Evolutionary conservation across 2,797 vertebrate species (phyloP), one percentile per base, ranked within the genome.

Genomic region (Anguilla marmorata): DNA sequence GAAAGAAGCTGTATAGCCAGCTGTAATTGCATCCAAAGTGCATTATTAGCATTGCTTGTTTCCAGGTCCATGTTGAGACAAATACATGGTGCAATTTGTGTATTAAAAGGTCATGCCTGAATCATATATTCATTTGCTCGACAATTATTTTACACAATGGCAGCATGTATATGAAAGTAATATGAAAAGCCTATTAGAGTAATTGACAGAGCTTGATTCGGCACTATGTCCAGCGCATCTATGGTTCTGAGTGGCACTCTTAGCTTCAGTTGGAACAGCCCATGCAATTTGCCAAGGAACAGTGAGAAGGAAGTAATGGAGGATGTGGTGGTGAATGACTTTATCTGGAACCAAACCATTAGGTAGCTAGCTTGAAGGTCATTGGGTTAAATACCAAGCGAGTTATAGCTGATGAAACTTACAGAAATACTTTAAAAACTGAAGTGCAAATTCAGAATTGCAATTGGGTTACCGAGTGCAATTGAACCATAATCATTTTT

Each of bases 21-120:
- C 89, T 83, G 58, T 89, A 86, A 90, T 90, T 74, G 74, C 82
- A 56, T 89, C 86, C 60, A 89, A 85, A 91, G 86, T 87, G 87
- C 72, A 85, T 90, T 89, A 90, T 88, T 84, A 82, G 63, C 87
- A 79, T 37, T 41, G 58, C 86, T 86, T 41, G 85, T 82, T 80
- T 72, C 85, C 86, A 89, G 88, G 86, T 86, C 54, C 50, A 16
- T n/a, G n/a, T 50, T 90, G 90, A 56, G 74, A 85, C 66, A 88
- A 86, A 90, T 74, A 85, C 82, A 85, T 88, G 84, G 83, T 21
- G 60, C 74, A 66, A 54, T 89, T 84, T 87, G 27, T 83, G 7
- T 66, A 87, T 87, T 89, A 85, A 79, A 84, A 87, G 54, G 66
- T 88, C 87, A 90, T 85, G 86, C 79, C 50, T 37, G 27, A 52